phyloP scores from a whole-genome alignment of 2,113 vertebrate species.

The Serinus canaria region DNA sequence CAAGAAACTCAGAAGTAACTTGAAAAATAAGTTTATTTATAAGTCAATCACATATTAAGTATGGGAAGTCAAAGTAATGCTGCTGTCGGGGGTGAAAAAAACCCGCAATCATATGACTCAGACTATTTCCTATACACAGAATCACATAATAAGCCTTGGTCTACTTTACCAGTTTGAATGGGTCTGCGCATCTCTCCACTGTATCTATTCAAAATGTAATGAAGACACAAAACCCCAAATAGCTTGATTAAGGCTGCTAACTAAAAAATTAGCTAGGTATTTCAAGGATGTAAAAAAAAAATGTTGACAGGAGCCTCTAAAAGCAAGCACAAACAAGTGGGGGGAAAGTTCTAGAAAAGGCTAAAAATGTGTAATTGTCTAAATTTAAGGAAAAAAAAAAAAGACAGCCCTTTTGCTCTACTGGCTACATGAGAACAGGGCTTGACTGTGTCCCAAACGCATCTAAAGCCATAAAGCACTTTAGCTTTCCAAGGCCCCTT shows the following conservation, averaged over 20 bases:
- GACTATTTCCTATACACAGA: background rate
- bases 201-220: background rate
- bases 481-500: background rate
- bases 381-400: background rate
- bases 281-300: background rate
- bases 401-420: background rate
- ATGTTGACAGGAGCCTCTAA: background rate
- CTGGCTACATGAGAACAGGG: background rate
- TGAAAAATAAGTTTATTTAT: background rate
- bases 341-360: background rate
- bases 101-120: background rate
- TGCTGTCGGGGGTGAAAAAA: background rate
- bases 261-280: background rate
- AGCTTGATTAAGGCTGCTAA: background rate
- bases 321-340: background rate
- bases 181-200: background rate
- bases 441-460: accelerated
- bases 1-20: background rate
- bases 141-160: background rate
- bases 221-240: background rate
- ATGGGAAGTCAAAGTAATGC: background rate
- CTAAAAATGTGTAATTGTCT: background rate
- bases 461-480: background rate
- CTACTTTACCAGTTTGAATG: background rate
- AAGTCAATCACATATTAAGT: background rate